These are phyloP conservation scores for Meloidogyne floridensis DNA, from an alignment of 1,140 invertebrate genomes.

Conservation along the genomic window DNA sequence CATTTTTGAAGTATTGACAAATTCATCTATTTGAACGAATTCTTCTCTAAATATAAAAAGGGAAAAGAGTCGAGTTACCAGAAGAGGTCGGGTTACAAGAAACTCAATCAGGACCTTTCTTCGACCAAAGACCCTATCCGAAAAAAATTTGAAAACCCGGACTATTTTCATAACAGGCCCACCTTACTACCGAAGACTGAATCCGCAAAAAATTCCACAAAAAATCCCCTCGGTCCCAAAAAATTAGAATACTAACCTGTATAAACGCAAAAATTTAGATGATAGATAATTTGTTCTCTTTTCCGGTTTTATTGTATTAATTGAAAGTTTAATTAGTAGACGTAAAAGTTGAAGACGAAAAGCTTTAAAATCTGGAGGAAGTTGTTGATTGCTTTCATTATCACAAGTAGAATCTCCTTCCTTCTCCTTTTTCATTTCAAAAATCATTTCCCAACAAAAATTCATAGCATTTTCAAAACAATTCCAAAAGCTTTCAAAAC, in stretches of 20 bases:
- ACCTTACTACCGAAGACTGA: too few species aligned
- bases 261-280: conserved; percentile 25
- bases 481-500: conserved; percentile 25
- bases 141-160: too few species aligned
- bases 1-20: neutral
- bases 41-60: conserved; percentile 10
- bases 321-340: conserved; percentile 28
- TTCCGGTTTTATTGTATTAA: conserved; percentile 30
- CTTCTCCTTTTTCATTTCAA: neutral
- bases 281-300: conserved; percentile 24
- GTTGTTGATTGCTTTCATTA: neutral
- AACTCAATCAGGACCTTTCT: too few species aligned
- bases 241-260: conserved; percentile 18
- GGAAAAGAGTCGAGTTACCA: too few species aligned
- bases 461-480: conserved; percentile 32
- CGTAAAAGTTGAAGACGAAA: conserved; percentile 44
- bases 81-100: neutral
- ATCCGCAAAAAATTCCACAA: too few species aligned
- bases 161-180: too few species aligned
- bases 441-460: conserved; percentile 21
- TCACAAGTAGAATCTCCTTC: neutral
- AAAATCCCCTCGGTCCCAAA: neutral
- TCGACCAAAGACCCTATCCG: too few species aligned
- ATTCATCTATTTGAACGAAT: conserved; percentile 19
- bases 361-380: conserved; percentile 24